Conservation (phyloP, 2,888 invertebrate species). For the Rhingia rostrata region DNA sequence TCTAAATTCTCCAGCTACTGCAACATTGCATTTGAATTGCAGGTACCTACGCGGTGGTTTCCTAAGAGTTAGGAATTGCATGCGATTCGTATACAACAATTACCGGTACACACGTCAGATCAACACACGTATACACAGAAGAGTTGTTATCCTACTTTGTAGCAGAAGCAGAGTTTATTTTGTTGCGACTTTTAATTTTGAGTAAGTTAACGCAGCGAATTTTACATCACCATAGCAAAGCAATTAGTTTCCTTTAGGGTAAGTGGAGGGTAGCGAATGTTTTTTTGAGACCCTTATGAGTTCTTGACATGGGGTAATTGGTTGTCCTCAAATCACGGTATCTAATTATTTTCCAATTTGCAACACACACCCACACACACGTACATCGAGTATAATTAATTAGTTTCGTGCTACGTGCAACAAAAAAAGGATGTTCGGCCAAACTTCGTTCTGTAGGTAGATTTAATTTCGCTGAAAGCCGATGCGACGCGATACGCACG, state of each 20-base stretch:
- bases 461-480: slow-evolving; percentile 17
- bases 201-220: too few species aligned
- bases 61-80: slow-evolving; percentile 9
- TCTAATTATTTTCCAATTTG: slow-evolving; percentile 7
- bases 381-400: background rate
- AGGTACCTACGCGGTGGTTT: background rate
- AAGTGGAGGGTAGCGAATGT: too few species aligned
- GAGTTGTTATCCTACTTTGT: background rate
- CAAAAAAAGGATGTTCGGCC: slow-evolving; percentile 8
- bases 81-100: slow-evolving; percentile 1
- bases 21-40: slow-evolving; percentile 35
- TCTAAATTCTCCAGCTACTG: slow-evolving; percentile 15
- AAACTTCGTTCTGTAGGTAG: slow-evolving; percentile 41
- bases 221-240: too few species aligned
- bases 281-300: too few species aligned
- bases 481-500: slow-evolving; percentile 9
- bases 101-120: slow-evolving; percentile 18
- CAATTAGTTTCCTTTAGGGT: too few species aligned
- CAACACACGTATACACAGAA: slow-evolving; percentile 17
- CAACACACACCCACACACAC: slow-evolving; percentile 3
- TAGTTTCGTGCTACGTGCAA: slow-evolving; percentile 31
- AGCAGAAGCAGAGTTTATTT: too few species aligned
- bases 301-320: background rate
- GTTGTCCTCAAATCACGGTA: background rate
- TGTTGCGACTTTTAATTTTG: too few species aligned